Evolutionary conservation across 1,140 invertebrate species (phyloP).

Genomic region (Frieseomelitta varia): DNA sequence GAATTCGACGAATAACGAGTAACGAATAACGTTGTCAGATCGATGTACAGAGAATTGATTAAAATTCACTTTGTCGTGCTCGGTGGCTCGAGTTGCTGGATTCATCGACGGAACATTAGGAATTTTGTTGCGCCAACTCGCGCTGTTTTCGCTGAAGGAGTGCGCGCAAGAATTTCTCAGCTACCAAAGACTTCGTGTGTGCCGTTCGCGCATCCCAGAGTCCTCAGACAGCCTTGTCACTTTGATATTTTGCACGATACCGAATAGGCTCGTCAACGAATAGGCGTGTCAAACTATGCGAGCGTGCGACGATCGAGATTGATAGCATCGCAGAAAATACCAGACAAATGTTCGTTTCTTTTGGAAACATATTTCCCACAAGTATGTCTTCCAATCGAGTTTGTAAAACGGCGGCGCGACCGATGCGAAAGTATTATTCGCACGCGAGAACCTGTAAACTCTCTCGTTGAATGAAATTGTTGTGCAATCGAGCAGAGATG

Average conservation of each 20-base stretch:
- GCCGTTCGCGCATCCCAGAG: no score
- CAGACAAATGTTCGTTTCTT: not conserved
- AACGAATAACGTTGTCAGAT: not conserved
- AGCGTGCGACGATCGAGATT: no score
- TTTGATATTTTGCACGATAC: no score
- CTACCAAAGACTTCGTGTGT: not conserved
- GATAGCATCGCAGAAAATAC: not conserved
- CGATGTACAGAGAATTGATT: not conserved
- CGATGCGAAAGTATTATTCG: not conserved
- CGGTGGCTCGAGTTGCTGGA: not conserved
- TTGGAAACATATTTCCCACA: no score
- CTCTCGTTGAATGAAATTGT: not conserved
- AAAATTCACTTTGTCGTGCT: not conserved
- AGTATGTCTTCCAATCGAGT: not conserved
- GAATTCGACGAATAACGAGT: not conserved
- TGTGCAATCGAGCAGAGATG: not conserved
- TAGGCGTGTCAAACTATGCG: not conserved
- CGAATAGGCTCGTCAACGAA: no score
- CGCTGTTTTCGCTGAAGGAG: no score
- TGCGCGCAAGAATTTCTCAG: not conserved
- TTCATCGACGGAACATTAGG: not conserved
- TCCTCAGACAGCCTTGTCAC: no score
- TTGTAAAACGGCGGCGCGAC: not conserved
- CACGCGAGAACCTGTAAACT: not conserved
- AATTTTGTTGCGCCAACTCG: not conserved